phyloP scores from a whole-genome alignment of 2,888 invertebrate species.

The Pseudococcus jackbeardsleyi region DNA sequence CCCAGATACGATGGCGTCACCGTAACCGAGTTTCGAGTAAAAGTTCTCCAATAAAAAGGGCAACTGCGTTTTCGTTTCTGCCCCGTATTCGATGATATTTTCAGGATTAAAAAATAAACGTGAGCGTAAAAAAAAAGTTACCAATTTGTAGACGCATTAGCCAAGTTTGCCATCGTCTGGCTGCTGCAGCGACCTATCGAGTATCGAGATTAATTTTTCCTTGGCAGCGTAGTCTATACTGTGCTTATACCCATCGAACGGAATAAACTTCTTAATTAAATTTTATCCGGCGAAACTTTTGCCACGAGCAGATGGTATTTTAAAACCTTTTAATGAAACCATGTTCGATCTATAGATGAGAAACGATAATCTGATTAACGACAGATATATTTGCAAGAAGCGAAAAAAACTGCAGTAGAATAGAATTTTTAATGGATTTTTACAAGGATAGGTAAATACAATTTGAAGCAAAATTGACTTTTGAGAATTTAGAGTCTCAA shows the following conservation, averaged over 20 bases:
- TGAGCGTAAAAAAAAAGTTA: slow-evolving; percentile 16
- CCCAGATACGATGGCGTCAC: neutral
- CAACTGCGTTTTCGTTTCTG: neutral
- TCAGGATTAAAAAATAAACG: neutral
- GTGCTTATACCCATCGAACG: neutral
- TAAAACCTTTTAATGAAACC: slow-evolving; percentile 25
- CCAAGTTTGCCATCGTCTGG: slow-evolving; percentile 7
- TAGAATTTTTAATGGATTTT: neutral
- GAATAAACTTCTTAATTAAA: slow-evolving; percentile 50
- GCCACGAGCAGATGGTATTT: slow-evolving; percentile 14
- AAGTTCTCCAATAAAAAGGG: neutral
- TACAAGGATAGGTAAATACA: too few species aligned
- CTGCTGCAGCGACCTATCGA: neutral
- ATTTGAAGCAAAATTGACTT: neutral
- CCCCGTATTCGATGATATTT: neutral
- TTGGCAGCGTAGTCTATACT: neutral
- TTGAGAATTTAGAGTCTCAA: too few species aligned
- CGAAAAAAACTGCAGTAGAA: neutral
- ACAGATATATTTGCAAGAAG: neutral
- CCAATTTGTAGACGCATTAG: slow-evolving; percentile 8
- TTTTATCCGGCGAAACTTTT: slow-evolving; percentile 41
- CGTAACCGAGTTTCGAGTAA: neutral
- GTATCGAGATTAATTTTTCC: slow-evolving; percentile 22
- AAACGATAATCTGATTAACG: slow-evolving; percentile 15
- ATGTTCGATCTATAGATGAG: neutral